phyloP scores from a whole-genome alignment of 2,797 vertebrate species.

The Falco concolor region DNA sequence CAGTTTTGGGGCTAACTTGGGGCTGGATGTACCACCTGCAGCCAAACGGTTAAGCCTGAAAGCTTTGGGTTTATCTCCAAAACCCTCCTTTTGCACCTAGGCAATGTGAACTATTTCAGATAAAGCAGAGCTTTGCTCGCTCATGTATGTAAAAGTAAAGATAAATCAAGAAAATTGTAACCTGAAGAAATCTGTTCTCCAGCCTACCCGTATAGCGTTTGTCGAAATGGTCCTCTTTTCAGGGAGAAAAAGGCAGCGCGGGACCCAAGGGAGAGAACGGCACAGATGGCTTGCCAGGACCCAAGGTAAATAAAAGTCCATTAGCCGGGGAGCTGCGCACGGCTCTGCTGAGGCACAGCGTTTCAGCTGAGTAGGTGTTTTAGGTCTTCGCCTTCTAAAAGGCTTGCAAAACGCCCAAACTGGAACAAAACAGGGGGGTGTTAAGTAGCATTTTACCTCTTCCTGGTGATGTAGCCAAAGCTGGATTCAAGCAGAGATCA shows the following conservation, averaged over 20 bases:
- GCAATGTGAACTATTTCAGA: neutral
- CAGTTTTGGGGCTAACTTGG: neutral
- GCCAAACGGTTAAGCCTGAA: neutral
- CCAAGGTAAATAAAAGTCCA: slow-evolving; percentile 73
- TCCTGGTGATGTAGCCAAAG: neutral
- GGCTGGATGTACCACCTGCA: neutral
- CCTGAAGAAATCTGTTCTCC: neutral
- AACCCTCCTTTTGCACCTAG: neutral
- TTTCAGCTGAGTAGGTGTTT: neutral
- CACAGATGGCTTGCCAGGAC: slow-evolving; percentile 80
- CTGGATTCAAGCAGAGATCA: neutral
- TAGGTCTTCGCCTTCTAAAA: neutral
- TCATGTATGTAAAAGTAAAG: neutral
- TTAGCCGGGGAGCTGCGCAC: neutral
- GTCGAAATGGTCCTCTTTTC: neutral
- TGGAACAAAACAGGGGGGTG: neutral
- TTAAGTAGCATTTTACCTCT: neutral
- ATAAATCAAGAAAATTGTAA: neutral
- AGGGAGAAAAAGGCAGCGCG: slow-evolving; percentile 81
- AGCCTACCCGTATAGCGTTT: neutral
- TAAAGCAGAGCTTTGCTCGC: neutral
- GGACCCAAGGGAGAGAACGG: slow-evolving; percentile 83
- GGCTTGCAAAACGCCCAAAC: neutral
- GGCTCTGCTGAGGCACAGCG: neutral
- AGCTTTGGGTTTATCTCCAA: neutral